Base-by-base conservation (phyloP, 2,888 invertebrate genomes). In the Tipula helvola region DNA sequence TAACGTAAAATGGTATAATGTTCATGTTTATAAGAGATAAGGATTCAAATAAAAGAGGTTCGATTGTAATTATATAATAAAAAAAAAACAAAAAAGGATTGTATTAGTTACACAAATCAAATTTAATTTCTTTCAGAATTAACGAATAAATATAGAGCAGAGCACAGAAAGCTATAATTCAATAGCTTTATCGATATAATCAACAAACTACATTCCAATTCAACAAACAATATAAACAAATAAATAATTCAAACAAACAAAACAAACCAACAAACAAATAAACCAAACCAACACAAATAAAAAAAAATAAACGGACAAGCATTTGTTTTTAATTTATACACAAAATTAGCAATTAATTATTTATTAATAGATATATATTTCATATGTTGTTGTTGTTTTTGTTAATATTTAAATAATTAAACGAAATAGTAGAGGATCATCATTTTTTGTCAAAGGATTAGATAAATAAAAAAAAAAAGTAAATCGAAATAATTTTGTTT, bases 161-260 rank as follows among this genome's bases (percentile, higher is more conserved):
- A 71, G 71, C 28, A 71, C 71, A 71, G 28, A 71, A 57, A 71
- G 16, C 83, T 87, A 87, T 41, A 87, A 86, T 86, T 87, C 87
- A 86, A 87, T 85, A 36, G 86, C 86, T 47, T 87, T 87, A 84
- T 87, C 52, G 86, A 87, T 86, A 86, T 87, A 87, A 87, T 87
- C 87, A 71, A 87, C 41, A 86, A 87, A 87, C 87, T 87, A 47
- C 10, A 28, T 57, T 13, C 84, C 16, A 41, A 71, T 36, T 86
- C 16, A 86, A 57, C 71, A 71, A 71, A 71, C 71, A 71, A 71
- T 52, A 18, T 12, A 71, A 83, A 83, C 2, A 47, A 86, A 71
- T 16, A n/a, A 83, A 57, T 13, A 85, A 83, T 83, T 57, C 2
- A 86, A 86, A 87, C 86, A 39, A 41, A 87, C 36, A 39, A 52